phyloP scores from a whole-genome alignment of 2,113 vertebrate genomes.

The Ardeotis arabs region DNA sequence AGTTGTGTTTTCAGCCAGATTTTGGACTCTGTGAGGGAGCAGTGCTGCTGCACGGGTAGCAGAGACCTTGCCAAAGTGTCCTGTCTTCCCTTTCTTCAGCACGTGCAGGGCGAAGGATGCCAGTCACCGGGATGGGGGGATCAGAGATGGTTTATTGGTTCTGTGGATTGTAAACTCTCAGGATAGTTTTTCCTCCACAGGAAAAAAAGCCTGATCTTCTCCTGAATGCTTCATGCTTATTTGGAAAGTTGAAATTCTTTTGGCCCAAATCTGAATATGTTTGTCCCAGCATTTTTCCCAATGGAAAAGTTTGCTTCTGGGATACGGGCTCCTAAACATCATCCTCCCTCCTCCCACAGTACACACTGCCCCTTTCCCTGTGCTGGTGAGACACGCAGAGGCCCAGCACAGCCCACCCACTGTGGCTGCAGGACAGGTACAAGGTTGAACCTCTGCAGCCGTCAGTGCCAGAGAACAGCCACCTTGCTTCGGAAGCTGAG shows the following conservation, averaged over 20 bases:
- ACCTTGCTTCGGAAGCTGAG: neutral
- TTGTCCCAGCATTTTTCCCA: rapidly evolving
- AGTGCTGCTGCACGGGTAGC: neutral
- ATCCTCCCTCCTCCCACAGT: neutral
- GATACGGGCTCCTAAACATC: neutral
- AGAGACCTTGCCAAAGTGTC: neutral
- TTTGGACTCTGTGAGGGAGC: neutral
- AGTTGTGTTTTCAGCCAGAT: neutral
- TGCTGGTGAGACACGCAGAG: neutral
- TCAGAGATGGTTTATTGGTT: neutral
- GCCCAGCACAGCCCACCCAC: rapidly evolving
- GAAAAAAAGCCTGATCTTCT: neutral
- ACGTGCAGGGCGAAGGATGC: neutral
- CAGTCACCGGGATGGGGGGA: neutral
- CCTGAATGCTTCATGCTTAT: neutral
- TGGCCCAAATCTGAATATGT: neutral
- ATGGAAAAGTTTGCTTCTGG: neutral
- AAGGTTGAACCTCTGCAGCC: neutral
- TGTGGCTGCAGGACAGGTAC: neutral
- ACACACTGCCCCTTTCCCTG: neutral
- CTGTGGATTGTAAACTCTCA: neutral
- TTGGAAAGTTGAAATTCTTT: neutral
- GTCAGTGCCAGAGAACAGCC: neutral
- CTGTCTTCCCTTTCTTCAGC: neutral
- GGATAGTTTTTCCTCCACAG: neutral